phyloP scores from a whole-genome alignment of 2,888 invertebrate genomes.

The Sarcophaga variegata region DNA sequence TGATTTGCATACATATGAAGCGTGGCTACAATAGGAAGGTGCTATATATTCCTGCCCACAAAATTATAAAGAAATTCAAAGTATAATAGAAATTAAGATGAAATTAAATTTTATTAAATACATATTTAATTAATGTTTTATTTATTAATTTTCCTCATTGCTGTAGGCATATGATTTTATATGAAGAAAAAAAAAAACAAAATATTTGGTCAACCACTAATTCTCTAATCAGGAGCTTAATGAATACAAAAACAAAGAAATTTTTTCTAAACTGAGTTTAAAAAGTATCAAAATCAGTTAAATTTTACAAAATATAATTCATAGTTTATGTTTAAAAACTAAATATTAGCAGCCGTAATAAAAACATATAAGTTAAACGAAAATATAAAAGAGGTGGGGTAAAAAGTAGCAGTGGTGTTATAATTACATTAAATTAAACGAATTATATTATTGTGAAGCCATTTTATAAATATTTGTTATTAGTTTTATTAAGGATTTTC shows the following conservation, averaged over 20 bases:
- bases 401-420: background rate
- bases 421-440: no score
- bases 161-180: background rate
- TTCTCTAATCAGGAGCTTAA: constrained; percentile 32
- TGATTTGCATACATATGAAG: no score
- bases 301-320: constrained; percentile 46
- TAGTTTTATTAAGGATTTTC: no score
- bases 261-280: constrained; percentile 20
- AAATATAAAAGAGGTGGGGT: constrained; percentile 4
- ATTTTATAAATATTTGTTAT: no score
- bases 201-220: constrained; percentile 52
- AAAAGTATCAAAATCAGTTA: background rate
- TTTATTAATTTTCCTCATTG: background rate
- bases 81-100: background rate
- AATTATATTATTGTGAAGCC: no score
- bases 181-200: constrained; percentile 25
- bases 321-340: constrained; percentile 30
- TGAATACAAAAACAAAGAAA: background rate
- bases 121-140: background rate
- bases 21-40: no score
- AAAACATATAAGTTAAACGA: constrained; percentile 15
- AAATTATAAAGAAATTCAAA: background rate
- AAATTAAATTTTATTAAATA: background rate
- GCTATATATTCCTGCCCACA: no score
- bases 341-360: constrained; percentile 50